Evolutionary conservation across 2,888 invertebrate genomes (phyloP).

Genomic region (Cerastis leucographa): DNA sequence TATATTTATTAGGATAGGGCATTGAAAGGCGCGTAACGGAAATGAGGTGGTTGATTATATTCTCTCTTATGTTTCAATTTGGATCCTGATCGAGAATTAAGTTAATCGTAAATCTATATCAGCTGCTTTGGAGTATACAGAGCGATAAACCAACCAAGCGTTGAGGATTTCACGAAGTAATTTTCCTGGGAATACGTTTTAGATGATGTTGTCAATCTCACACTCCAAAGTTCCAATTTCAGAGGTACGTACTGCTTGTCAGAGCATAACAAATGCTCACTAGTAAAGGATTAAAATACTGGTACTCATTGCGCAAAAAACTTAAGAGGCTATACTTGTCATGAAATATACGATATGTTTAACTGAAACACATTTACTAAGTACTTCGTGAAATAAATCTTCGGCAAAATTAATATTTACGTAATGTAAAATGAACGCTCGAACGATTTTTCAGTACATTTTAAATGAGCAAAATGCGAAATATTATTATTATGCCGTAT

Average conservation of each 20-base stretch:
- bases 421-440: neutral
- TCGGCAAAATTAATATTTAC: neutral
- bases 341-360: conserved; percentile 20
- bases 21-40: conserved; percentile 51
- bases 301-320: conserved; percentile 32
- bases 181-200: neutral
- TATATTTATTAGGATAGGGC: conserved; percentile 58
- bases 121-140: conserved; percentile 6
- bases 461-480: neutral
- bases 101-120: conserved; percentile 33
- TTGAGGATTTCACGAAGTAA: neutral
- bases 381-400: conserved; percentile 31
- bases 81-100: conserved; percentile 45
- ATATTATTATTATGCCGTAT: neutral
- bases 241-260: conserved; percentile 9
- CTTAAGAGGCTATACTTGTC: conserved; percentile 37
- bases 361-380: conserved; percentile 24
- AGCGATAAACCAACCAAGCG: conserved; percentile 2
- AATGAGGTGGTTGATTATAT: conserved; percentile 60
- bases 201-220: conserved; percentile 1
- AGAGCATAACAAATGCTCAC: conserved; percentile 22
- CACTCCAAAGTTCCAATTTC: conserved; percentile 15
- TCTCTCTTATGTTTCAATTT: conserved; percentile 49
- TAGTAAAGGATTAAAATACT: conserved; percentile 50
- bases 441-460: neutral